Evolutionary conservation across 2,113 vertebrate species (phyloP).

Genomic region (Daboia siamensis): DNA sequence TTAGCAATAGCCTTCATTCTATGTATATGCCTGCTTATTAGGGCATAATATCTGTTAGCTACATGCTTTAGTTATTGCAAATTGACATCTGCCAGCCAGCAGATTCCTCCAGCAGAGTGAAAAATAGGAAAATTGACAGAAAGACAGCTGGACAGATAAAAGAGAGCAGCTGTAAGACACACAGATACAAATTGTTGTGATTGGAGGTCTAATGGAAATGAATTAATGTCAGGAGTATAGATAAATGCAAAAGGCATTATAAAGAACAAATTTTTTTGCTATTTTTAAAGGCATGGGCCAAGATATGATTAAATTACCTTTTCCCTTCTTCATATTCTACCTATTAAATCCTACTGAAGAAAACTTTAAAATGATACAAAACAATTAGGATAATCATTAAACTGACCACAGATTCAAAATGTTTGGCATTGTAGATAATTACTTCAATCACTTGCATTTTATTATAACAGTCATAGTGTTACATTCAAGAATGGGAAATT

Average conservation of each 20-base stretch:
- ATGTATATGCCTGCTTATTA: no score
- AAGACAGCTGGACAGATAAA: slow-evolving; percentile 49
- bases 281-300: slow-evolving; percentile 2
- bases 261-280: neutral
- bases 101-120: slow-evolving; percentile 44
- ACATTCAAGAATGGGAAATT: neutral
- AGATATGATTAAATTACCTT: neutral
- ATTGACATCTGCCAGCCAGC: slow-evolving; percentile 51
- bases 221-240: slow-evolving; percentile 42
- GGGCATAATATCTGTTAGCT: slow-evolving; percentile 39
- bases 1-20: no score
- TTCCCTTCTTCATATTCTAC: neutral
- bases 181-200: slow-evolving; percentile 36
- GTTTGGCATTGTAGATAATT: neutral
- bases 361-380: neutral
- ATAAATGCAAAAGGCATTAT: slow-evolving; percentile 33
- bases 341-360: neutral
- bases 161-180: slow-evolving; percentile 32
- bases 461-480: neutral
- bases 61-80: slow-evolving; percentile 42
- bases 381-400: slow-evolving; percentile 1
- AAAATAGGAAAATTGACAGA: slow-evolving; percentile 53
- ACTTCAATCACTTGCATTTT: neutral
- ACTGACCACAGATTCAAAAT: neutral
- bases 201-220: slow-evolving; percentile 28